Conservation (phyloP, 2,113 vertebrate genomes). For the Opisthocomus hoazin region DNA sequence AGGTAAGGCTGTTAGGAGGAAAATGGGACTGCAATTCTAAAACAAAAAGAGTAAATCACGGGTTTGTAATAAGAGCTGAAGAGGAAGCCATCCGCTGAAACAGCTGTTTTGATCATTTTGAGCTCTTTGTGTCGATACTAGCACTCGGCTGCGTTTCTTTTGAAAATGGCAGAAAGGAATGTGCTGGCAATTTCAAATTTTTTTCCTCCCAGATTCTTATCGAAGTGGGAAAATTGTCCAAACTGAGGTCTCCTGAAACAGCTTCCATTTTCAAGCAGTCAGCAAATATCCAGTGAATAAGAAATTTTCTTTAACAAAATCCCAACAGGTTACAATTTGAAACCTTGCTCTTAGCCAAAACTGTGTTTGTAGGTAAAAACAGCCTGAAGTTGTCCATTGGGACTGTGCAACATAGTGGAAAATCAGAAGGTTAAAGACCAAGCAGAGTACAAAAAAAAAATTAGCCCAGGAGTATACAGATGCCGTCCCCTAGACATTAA, state of each 20-base stretch:
- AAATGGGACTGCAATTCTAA: background rate
- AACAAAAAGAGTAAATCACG: background rate
- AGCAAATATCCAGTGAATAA: constrained; percentile 32
- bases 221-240: constrained; percentile 1
- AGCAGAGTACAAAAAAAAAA: background rate
- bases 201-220: constrained; percentile 48
- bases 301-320: constrained; percentile 22
- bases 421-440: constrained; percentile 52
- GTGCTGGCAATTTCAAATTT: constrained; percentile 29
- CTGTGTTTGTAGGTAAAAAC: constrained; percentile 40
- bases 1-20: background rate
- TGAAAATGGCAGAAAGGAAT: constrained; percentile 54
- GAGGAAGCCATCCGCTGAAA: background rate
- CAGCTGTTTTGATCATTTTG: constrained; percentile 46
- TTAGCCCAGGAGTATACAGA: background rate
- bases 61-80: constrained; percentile 29
- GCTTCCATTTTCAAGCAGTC: constrained; percentile 38
- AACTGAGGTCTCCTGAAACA: constrained; percentile 8
- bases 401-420: constrained; percentile 44
- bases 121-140: background rate
- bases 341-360: constrained; percentile 30
- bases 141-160: background rate
- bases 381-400: constrained; percentile 18
- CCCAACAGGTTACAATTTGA: constrained; percentile 1
- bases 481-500: background rate